Base-by-base conservation (phyloP, 2,888 invertebrate genomes). In the Hypena proboscidalis region DNA sequence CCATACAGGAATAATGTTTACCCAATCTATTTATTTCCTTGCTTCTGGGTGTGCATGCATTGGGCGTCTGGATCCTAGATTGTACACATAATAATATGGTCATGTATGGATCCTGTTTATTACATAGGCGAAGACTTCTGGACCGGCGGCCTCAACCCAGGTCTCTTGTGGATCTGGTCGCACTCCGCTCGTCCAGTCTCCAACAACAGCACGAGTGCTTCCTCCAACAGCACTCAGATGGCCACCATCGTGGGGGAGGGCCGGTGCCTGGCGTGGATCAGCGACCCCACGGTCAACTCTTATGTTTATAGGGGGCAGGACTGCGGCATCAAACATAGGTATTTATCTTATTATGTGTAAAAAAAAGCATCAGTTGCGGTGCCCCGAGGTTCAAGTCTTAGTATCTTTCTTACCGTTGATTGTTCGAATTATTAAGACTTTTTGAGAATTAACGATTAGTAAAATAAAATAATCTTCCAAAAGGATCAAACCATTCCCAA, bases 131-230 rank as follows among this genome's bases (percentile, higher is more conserved):
- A 92, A 55, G 95, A 95, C 69, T 96, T 93, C 80, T 97, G 97
- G 97, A 94, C 96, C 7, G 96, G 96, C 17, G 97, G 96, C 0
- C 86, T 97, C 42, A 97, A 97, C 86, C 97, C 97, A 0, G 97
- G 97, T 1, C 88, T 97, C 7, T 86, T 97, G 34, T 97, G 97
- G 97, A 96, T 97, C 74, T 97, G 97, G 97, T 93, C 96, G 7
- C 95, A 95, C 74, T 95, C 95, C 17, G 97, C 95, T 0, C 92
- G 94, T 44, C 95, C 96, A 0, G 94, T 97, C 20, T 84, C 90
- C 2, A 78, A 84, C 58, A 91, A 90, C 74, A 70, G 78, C 53
- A 77, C 69, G 37, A 74, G 77, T 56, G 66, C 51, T 1, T 21
- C 44, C 3, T 11, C 15, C 14, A 50, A 43, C 36, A 23, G 32